These are phyloP conservation scores for Lamprologus ornatipinnis DNA, from an alignment of 2,113 vertebrate species.

Conservation along the genomic window DNA sequence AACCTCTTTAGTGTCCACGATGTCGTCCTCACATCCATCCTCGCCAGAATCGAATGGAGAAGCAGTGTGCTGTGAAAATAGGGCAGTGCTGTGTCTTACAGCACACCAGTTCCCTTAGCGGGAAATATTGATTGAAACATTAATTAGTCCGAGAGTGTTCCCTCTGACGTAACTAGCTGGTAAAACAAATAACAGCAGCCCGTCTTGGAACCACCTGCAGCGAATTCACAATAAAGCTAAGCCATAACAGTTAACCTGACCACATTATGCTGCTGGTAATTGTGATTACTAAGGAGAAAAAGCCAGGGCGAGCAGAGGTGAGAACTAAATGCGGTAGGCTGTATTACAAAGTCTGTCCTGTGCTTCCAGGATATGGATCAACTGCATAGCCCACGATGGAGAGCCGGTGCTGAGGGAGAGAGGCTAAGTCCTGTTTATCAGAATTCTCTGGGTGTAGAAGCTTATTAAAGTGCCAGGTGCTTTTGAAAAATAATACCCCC, in stretches of 20 bases:
- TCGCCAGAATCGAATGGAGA: neutral
- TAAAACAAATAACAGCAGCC: conserved; percentile 16
- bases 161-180: neutral
- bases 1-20: neutral
- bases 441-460: conserved; percentile 52
- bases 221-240: neutral
- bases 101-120: neutral
- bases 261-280: conserved; percentile 29
- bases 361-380: conserved; percentile 30
- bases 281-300: conserved; percentile 29
- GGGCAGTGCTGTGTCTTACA: neutral
- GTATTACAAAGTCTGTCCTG: conserved; percentile 24
- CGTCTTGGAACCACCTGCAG: neutral
- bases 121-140: conserved; percentile 14
- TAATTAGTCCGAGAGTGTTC: neutral
- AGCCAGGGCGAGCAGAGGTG: neutral
- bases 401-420: conserved; percentile 24
- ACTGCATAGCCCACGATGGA: conserved; percentile 6
- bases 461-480: conserved; percentile 61
- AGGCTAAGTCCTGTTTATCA: conserved; percentile 57
- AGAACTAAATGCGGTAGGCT: conserved; percentile 3
- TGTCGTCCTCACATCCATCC: neutral
- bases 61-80: neutral
- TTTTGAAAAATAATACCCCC: conserved; percentile 52
- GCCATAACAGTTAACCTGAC: conserved; percentile 17